phyloP scores from a whole-genome alignment of 2,888 invertebrate genomes.

The Melieria crassipennis region DNA sequence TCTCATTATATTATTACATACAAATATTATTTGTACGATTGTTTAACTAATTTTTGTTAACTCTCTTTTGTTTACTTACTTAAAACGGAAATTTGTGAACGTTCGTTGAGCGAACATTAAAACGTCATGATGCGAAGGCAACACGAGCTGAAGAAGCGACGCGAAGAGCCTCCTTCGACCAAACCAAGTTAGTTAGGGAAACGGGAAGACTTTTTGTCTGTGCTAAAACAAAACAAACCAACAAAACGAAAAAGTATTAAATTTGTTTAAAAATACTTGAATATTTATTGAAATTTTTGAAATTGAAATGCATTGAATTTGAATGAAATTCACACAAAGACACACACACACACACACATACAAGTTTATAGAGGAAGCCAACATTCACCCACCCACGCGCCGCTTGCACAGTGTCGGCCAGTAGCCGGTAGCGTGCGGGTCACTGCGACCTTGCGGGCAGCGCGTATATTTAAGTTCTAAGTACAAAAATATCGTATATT shows the following conservation, averaged over 20 bases:
- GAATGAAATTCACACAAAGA: constrained; percentile 2
- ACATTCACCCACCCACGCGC: too few relatives aligned
- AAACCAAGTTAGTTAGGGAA: background rate
- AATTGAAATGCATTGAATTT: constrained; percentile 3
- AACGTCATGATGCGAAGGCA: background rate
- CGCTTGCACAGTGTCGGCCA: background rate
- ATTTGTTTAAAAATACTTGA: background rate
- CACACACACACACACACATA: background rate
- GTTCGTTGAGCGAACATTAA: constrained; percentile 20
- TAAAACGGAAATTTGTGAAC: constrained; percentile 31
- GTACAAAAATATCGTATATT: constrained; percentile 32
- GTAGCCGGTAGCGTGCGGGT: background rate
- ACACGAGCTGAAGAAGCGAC: background rate
- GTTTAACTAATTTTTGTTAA: too few relatives aligned
- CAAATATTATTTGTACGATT: too few relatives aligned
- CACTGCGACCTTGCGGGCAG: background rate
- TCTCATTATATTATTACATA: too few relatives aligned
- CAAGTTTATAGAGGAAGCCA: background rate
- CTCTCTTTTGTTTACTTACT: too few relatives aligned
- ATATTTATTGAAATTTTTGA: background rate
- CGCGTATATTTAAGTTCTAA: constrained; percentile 18
- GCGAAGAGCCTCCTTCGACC: background rate
- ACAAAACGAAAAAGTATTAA: background rate
- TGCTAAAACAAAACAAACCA: background rate
- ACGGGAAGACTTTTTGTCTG: background rate